phyloP scores from a whole-genome alignment of 1,140 invertebrate genomes.

The Pseudachorutes palmiensis region DNA sequence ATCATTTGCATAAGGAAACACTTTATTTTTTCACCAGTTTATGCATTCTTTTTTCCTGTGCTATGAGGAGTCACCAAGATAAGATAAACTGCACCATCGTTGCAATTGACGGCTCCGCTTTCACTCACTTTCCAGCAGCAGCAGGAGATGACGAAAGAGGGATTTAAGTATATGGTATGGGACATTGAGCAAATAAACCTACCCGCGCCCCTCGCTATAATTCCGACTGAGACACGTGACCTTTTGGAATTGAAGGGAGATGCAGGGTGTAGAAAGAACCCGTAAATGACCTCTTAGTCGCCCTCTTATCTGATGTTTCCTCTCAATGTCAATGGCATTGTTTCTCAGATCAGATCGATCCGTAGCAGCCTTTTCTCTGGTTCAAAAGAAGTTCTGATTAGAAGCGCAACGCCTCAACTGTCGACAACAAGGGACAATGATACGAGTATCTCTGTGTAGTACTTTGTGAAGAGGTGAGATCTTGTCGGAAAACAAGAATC shows the following conservation, averaged over 20 bases:
- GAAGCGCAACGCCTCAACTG: no score
- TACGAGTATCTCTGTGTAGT: background rate
- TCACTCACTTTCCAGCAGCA: background rate
- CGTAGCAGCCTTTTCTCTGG: no score
- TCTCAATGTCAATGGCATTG: background rate
- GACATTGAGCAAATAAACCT: background rate
- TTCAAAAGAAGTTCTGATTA: no score
- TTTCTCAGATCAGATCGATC: no score
- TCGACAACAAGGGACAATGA: slow-evolving; percentile 12
- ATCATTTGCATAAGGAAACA: slow-evolving; percentile 34
- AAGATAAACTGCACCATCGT: background rate
- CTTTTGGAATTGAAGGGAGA: background rate
- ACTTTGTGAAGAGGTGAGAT: background rate
- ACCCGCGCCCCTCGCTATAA: background rate
- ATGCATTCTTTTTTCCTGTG: background rate
- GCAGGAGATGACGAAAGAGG: background rate
- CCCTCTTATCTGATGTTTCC: background rate
- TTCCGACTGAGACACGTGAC: background rate
- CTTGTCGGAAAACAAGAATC: slow-evolving; percentile 27
- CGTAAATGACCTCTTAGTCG: background rate
- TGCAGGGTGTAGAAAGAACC: background rate
- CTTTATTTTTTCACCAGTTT: slow-evolving; percentile 29
- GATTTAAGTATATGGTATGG: no score
- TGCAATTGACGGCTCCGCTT: slow-evolving; percentile 27
- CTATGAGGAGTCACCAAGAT: background rate